phyloP scores from a whole-genome alignment of 37 sponge, comb jelly and placozoan genomes.

The Chondrilla cf. caribensis region DNA sequence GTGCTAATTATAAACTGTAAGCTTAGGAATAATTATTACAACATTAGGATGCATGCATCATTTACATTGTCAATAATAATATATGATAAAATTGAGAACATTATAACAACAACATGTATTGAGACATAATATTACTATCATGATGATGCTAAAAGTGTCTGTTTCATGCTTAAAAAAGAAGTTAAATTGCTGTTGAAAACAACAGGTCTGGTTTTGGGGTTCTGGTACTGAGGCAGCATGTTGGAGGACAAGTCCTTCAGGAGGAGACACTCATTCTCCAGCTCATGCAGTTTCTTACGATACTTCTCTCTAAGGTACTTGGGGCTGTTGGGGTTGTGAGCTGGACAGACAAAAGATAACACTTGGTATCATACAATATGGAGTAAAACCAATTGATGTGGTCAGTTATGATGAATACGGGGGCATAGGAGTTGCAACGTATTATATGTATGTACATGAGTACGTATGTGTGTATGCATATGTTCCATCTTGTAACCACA shows the following conservation, averaged over 20 bases:
- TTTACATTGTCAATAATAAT: no score
- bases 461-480: no score
- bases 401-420: not conserved
- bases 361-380: no score
- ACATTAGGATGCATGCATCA: no score
- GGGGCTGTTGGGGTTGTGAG: conserved; percentile 80
- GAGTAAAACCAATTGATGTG: not conserved
- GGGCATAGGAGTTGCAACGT: not conserved
- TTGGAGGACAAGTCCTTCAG: conserved; percentile 62
- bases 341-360: conserved; percentile 37
- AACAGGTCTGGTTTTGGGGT: conserved; percentile 35
- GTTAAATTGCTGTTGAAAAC: conserved; percentile 49
- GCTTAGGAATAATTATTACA: no score
- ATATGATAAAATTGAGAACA: no score
- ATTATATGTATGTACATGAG: not conserved
- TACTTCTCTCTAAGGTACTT: conserved; percentile 82
- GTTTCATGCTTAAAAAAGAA: conserved; percentile 42
- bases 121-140: no score
- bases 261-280: conserved; percentile 85
- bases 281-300: conserved; percentile 69
- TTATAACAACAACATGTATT: no score
- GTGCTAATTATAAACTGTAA: no score
- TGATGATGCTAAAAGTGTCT: no score
- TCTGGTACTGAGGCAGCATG: conserved; percentile 67
- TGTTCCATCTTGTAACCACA: no score